Percentiles rank a stretch among this genome's conserved stretches.
phyloP scores from a whole-genome alignment of 2,113 vertebrate genomes.

The Campylorhamphus procurvoides region DNA sequence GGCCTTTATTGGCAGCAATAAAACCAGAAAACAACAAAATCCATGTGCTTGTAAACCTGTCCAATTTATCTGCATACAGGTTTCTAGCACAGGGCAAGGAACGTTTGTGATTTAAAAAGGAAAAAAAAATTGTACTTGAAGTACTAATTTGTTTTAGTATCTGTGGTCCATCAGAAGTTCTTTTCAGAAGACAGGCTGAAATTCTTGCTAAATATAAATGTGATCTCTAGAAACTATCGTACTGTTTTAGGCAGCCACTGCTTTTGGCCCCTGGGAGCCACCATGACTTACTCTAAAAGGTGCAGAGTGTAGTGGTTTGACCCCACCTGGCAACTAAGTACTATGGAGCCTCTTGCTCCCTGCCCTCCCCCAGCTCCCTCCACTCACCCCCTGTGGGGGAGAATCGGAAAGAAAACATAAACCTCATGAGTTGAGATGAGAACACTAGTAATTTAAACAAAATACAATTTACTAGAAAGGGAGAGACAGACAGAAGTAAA shows the following conservation, averaged over 20 bases:
- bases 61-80: neutral
- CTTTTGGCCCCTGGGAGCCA: neutral
- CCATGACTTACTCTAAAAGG: neutral
- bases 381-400: neutral
- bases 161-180: neutral
- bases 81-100: neutral
- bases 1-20: neutral
- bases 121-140: neutral
- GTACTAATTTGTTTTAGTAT: neutral
- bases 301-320: neutral
- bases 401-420: neutral
- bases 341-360: neutral
- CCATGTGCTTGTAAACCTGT: neutral
- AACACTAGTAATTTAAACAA: neutral
- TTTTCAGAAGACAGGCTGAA: neutral
- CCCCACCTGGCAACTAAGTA: neutral
- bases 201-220: neutral
- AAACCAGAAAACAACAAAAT: neutral
- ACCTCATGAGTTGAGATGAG: neutral
- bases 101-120: neutral
- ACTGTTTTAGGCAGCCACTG: neutral
- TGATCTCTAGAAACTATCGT: neutral
- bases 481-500: neutral
- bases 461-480: neutral
- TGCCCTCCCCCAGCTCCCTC: neutral